Percentiles rank a stretch among this genome's conserved stretches.
Conservation (phyloP, 2,113 vertebrate species). For the Thunnus thynnus region DNA sequence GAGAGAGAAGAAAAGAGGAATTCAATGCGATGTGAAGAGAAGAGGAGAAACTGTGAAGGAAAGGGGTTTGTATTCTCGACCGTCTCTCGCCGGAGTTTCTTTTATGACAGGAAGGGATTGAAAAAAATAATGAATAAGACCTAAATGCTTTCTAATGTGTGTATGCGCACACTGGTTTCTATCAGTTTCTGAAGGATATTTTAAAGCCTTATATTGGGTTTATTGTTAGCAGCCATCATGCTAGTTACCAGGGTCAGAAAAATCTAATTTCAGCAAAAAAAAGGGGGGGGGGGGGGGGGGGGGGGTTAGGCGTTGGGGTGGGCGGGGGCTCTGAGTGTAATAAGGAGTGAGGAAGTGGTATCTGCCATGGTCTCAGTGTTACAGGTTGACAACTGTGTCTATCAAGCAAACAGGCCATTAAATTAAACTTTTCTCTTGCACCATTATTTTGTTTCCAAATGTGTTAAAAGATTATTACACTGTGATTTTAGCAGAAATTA, state of each 20-base stretch:
- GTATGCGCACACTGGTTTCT: not conserved
- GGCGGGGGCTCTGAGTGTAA: too few species aligned
- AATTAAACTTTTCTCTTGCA: too few species aligned
- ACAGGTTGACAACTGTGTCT: not conserved
- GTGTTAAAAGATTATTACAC: too few species aligned
- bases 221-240: too few species aligned
- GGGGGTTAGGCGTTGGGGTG: too few species aligned
- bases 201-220: too few species aligned
- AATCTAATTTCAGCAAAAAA: too few species aligned
- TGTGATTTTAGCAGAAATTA: not conserved
- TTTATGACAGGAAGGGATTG: not conserved
- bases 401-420: not conserved
- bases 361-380: not conserved
- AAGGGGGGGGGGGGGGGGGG: too few species aligned
- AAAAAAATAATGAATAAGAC: not conserved
- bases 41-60: not conserved
- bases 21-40: constrained; percentile 21
- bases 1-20: constrained; percentile 24
- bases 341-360: too few species aligned
- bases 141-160: not conserved
- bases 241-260: too few species aligned
- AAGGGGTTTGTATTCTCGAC: not conserved
- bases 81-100: not conserved
- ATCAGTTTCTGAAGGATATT: too few species aligned
- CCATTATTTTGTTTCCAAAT: too few species aligned